Evolutionary conservation across 2,888 invertebrate genomes (phyloP), one percentile per base, ranked within the genome.

Genomic region (Drosophila atripex): DNA sequence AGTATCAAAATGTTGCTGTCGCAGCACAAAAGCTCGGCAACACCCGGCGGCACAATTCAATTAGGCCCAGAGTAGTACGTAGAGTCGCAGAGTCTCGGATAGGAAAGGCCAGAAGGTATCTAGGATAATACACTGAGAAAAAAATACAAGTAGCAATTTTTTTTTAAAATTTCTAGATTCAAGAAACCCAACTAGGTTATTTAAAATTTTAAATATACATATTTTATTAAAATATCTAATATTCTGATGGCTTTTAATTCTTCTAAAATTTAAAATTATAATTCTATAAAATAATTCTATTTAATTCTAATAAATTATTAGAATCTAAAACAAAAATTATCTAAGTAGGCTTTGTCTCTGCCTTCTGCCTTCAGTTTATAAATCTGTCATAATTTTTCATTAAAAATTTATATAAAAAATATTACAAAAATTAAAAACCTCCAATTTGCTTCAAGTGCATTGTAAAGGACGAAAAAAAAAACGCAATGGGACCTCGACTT

Each of bases 31-130:
- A 54, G 69, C 70, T 46, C 8, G 53, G 18, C 45, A 71, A 51
- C 64, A 69, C 72, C 78, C 82, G 61, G 47, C 52, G 76, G 76
- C 63, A 28, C 56, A 78, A 80, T 78, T 78, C 78, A 78, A 78
- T 78, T 80, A 78, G 76, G 76, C 64, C 50, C 30, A 32, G 46
- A 32, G 18, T 43, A 32, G 46, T 43, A 66, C 55, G 51, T 39
- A 58, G 56, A 58, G 51, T 52, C 52, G 54, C 38, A 46, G 60
- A 49, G n/a, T n/a, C n/a, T 43, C 12, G 50, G 6, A 50, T n/a
- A n/a, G n/a, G n/a, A 28, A 46, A 14, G 30, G 14, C 9, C 16
- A 38, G 18, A 16, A n/a, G 46, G 25, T 39, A 30, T 2, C 7
- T 11, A n/a, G 41, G 38, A 18, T 18, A 9, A 2, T n/a, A 32